A percentile compares a stretch with the other conserved stretches of the same genome.
phyloP scores from a whole-genome alignment of 1,140 invertebrate genomes.

The Agrilus planipennis region DNA sequence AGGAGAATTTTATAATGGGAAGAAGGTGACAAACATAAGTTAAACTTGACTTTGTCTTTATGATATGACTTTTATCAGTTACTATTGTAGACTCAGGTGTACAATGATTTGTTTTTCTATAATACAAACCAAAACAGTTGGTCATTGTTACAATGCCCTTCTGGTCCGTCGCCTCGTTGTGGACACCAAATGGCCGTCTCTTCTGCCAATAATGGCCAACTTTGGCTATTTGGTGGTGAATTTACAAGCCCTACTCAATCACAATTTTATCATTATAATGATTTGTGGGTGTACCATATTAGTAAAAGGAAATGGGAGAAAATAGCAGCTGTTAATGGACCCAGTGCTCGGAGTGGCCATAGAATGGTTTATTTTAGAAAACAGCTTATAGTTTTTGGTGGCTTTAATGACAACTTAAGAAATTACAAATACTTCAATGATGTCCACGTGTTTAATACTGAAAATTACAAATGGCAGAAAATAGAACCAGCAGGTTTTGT shows the following conservation, averaged over 20 bases:
- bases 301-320: slow-evolving; percentile 81
- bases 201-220: slow-evolving; percentile 57
- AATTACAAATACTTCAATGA: slow-evolving; percentile 89
- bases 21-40: slow-evolving; percentile 66
- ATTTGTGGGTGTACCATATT: slow-evolving; percentile 76
- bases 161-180: slow-evolving; percentile 72
- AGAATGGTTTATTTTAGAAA: slow-evolving; percentile 72
- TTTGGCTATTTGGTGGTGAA: slow-evolving; percentile 88
- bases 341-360: slow-evolving; percentile 79
- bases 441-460: slow-evolving; percentile 69
- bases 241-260: slow-evolving; percentile 80
- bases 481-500: slow-evolving; percentile 49
- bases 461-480: slow-evolving; percentile 69
- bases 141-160: slow-evolving; percentile 65
- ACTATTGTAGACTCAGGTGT: slow-evolving; percentile 59
- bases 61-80: slow-evolving; percentile 19
- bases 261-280: slow-evolving; percentile 90
- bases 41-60: slow-evolving; percentile 7
- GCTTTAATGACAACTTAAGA: slow-evolving; percentile 80
- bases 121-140: slow-evolving; percentile 73
- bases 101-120: slow-evolving; percentile 76
- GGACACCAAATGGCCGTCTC: slow-evolving; percentile 73
- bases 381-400: slow-evolving; percentile 77
- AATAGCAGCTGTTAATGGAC: slow-evolving; percentile 53
- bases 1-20: slow-evolving; percentile 85